Evolutionary conservation across 1,140 invertebrate genomes (phyloP).

Genomic region (Anadara kagoshimensis): DNA sequence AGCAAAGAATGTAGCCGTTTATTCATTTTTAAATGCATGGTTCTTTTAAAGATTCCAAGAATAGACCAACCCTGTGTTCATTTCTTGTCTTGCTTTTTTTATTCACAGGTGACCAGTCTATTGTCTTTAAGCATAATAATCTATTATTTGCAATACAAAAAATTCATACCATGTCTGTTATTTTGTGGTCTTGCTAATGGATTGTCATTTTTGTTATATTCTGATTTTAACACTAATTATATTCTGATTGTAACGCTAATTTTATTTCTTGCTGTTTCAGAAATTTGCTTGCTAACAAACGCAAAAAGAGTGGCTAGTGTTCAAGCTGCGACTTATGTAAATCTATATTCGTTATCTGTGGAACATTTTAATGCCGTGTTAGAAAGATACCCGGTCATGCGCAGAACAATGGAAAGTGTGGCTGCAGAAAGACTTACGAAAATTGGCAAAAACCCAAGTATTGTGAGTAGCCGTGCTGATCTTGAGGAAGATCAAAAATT

Average conservation of each 20-base stretch:
- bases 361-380: constrained; percentile 98
- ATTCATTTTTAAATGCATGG: too few species aligned
- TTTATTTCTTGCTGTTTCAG: constrained; percentile 63
- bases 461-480: constrained; percentile 90
- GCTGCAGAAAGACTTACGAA: constrained; percentile 98
- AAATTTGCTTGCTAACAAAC: constrained; percentile 96
- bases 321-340: constrained; percentile 98
- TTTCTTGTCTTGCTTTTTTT: too few species aligned
- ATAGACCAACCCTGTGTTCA: too few species aligned
- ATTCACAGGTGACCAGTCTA: too few species aligned
- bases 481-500: constrained; percentile 71
- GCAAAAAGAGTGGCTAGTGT: constrained; percentile 96
- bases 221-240: neutral
- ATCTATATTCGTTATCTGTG: constrained; percentile 97
- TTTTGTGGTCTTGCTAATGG: too few species aligned
- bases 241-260: constrained; percentile 3
- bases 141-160: too few species aligned
- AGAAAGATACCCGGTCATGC: constrained; percentile 98
- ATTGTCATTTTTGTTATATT: too few species aligned
- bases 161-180: too few species aligned
- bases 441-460: constrained; percentile 98
- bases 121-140: neutral
- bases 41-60: too few species aligned
- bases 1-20: too few species aligned
- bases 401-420: constrained; percentile 98